These are phyloP conservation scores for Zoanthus sociatus DNA, from an alignment of 92 coral and sea anemone species.

Conservation along the genomic window DNA sequence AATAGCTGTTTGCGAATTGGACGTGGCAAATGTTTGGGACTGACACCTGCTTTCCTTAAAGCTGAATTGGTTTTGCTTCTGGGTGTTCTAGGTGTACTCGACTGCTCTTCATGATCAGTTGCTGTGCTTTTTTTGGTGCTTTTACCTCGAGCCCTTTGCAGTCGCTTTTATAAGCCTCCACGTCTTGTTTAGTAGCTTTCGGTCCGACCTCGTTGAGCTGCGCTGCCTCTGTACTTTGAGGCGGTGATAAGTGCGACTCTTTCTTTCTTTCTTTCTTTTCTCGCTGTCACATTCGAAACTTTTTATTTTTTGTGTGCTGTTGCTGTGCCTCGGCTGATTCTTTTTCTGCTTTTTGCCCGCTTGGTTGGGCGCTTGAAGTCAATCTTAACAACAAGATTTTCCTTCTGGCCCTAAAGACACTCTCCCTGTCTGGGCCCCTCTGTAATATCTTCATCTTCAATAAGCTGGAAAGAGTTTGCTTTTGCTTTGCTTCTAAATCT, in stretches of 20 bases:
- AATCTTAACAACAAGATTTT: slow-evolving; percentile 28
- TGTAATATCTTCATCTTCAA: neutral
- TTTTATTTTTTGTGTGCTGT: slow-evolving; percentile 37
- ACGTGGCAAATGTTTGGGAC: slow-evolving; percentile 56
- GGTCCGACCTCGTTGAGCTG: too few relatives aligned
- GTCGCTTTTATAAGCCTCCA: neutral
- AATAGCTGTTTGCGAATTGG: slow-evolving; percentile 54
- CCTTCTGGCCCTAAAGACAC: slow-evolving; percentile 17
- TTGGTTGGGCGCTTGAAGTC: slow-evolving; percentile 42
- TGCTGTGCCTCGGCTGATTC: slow-evolving; percentile 49
- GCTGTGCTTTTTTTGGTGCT: slow-evolving; percentile 7
- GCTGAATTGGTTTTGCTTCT: slow-evolving; percentile 31
- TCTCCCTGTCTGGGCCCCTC: slow-evolving; percentile 1
- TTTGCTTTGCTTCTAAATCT: neutral
- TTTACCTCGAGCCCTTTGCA: slow-evolving; percentile 15
- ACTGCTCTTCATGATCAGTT: slow-evolving; percentile 4
- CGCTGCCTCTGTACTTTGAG: too few relatives aligned
- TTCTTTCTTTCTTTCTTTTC: too few relatives aligned
- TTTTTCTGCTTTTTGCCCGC: slow-evolving; percentile 44
- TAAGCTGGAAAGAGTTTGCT: neutral
- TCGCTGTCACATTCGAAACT: slow-evolving; percentile 35
- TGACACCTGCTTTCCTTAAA: slow-evolving; percentile 55
- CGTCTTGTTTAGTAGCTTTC: slow-evolving; percentile 45
- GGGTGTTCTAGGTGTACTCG: slow-evolving; percentile 7
- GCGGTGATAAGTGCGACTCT: too few relatives aligned